Percentiles rank a stretch among this genome's conserved stretches.
Conservation (phyloP, 2,888 invertebrate genomes). For the Allolobophora icterica region DNA sequence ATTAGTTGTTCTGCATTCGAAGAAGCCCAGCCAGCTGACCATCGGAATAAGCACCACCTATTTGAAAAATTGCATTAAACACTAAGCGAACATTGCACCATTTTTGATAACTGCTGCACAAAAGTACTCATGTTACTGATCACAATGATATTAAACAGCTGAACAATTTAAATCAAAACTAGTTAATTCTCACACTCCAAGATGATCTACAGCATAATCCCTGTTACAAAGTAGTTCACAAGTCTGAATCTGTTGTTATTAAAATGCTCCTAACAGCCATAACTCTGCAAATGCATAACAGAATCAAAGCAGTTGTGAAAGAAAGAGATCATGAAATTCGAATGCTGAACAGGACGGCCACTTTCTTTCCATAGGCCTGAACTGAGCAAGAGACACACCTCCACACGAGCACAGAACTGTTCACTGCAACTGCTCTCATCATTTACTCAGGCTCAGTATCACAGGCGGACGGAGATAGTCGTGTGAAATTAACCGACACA, state of each 20-base stretch:
- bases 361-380: not conserved
- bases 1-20: not conserved
- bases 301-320: not conserved
- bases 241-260: not conserved
- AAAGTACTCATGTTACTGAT: not conserved
- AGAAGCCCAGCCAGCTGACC: not conserved
- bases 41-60: not conserved
- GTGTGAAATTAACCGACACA: not conserved
- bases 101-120: not conserved
- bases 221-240: not conserved
- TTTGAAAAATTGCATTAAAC: not conserved
- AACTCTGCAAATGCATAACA: not conserved
- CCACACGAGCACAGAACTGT: not conserved
- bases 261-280: not conserved
- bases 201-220: not conserved
- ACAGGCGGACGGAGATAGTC: not conserved
- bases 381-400: not conserved
- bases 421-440: not conserved
- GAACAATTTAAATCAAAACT: not conserved
- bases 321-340: not conserved
- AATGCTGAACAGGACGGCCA: too few relatives aligned
- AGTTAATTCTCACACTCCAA: not conserved
- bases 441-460: not conserved
- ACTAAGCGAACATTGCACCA: not conserved
- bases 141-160: not conserved